Percentiles rank a stretch among this genome's conserved stretches.
Conservation (phyloP, 2,113 vertebrate genomes). For the Anguilla rostrata region DNA sequence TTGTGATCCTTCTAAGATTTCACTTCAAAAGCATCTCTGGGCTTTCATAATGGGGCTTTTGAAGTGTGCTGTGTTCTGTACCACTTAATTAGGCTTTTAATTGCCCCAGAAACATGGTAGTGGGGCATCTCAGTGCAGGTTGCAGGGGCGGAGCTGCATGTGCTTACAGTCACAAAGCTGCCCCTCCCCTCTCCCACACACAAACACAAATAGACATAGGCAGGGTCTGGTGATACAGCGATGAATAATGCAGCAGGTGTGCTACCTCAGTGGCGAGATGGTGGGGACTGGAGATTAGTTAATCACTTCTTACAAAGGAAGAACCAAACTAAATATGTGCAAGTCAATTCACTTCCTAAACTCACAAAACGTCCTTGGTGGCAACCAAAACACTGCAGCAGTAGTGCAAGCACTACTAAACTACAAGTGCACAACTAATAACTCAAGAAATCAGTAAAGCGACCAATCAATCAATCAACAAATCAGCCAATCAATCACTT, state of each 20-base stretch:
- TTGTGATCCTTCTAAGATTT: neutral
- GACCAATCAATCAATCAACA: neutral
- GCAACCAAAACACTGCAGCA: neutral
- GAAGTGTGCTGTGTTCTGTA: neutral
- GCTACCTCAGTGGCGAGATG: neutral
- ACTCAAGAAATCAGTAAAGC: neutral
- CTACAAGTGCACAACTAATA: neutral
- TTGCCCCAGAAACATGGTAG: neutral
- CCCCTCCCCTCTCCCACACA: neutral
- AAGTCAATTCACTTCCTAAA: too few relatives aligned
- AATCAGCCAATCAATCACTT: too few relatives aligned
- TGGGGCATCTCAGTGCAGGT: neutral
- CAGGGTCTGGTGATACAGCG: neutral
- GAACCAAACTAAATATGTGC: neutral
- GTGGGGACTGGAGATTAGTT: neutral
- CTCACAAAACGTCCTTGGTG: too few relatives aligned
- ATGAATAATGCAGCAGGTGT: neutral
- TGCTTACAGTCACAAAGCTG: neutral
- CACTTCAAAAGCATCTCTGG: constrained; percentile 19
- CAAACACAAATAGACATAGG: constrained; percentile 6
- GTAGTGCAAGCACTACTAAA: neutral
- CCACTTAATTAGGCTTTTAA: constrained; percentile 24
- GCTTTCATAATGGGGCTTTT: neutral
- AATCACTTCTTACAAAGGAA: neutral
- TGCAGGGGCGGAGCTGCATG: neutral